Conservation (phyloP, 2,888 invertebrate genomes). For the Drosophila kambysellisi region DNA sequence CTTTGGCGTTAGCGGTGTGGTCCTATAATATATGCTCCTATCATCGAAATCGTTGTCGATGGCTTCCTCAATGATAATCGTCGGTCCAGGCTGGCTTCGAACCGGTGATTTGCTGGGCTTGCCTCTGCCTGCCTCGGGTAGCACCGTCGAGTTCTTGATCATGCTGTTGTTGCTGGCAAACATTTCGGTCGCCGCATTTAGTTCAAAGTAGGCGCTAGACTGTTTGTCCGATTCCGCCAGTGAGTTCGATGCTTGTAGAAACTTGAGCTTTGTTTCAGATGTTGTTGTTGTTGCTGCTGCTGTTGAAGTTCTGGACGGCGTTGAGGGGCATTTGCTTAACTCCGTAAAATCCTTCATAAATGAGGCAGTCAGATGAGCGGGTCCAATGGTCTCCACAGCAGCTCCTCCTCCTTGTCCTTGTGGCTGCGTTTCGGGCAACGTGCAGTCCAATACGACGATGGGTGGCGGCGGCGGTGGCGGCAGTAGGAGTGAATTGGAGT, state of each 20-base stretch:
- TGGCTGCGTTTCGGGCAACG: constrained; percentile 15
- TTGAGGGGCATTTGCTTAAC: constrained; percentile 41
- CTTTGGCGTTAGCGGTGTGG: constrained; percentile 75
- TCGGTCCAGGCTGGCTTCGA: neutral
- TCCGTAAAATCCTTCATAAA: constrained; percentile 71
- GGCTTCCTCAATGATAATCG: constrained; percentile 3
- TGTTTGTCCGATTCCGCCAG: neutral
- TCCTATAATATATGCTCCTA: constrained; percentile 80
- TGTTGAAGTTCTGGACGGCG: constrained; percentile 8
- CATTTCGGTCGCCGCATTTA: constrained; percentile 82
- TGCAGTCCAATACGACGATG: constrained; percentile 8
- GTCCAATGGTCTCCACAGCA: constrained; percentile 21
- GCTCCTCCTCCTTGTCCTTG: constrained; percentile 6
- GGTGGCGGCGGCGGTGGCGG: neutral
- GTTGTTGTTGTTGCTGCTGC: neutral
- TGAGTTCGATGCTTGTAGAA: constrained; percentile 23
- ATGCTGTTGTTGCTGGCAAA: constrained; percentile 80
- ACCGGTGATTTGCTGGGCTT: constrained; percentile 20
- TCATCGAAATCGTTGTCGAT: constrained; percentile 47
- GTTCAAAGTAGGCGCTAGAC: constrained; percentile 65
- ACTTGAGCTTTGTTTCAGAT: constrained; percentile 26
- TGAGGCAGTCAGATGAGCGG: constrained; percentile 57
- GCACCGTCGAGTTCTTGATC: constrained; percentile 83
- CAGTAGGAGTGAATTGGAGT: constrained; percentile 26
- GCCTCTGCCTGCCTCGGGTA: constrained; percentile 46